These are phyloP conservation scores for Aphidoletes aphidimyza DNA, from an alignment of 2,888 invertebrate species.

Conservation along the genomic window DNA sequence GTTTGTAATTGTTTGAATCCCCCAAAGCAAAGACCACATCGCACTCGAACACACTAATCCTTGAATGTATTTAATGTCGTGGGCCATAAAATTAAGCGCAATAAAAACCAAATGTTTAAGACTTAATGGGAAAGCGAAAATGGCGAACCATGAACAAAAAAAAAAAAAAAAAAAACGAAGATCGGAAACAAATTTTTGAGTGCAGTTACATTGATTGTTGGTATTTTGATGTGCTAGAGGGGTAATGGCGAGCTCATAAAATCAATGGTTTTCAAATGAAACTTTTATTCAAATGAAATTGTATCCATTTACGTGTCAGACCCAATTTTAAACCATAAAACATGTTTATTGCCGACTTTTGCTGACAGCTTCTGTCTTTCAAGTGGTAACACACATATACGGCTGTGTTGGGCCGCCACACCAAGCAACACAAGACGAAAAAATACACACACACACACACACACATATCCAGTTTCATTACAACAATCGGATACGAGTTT, in stretches of 20 bases:
- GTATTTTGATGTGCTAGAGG: not conserved
- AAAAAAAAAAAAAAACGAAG: not conserved
- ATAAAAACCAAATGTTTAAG: slow-evolving; percentile 4
- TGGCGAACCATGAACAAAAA: not conserved
- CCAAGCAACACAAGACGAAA: not conserved
- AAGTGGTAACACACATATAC: not conserved
- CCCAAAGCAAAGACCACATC: not conserved
- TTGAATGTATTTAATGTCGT: slow-evolving; percentile 36
- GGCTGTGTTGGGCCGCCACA: no score
- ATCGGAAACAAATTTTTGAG: slow-evolving; percentile 6
- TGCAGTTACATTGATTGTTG: not conserved
- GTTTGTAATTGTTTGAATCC: not conserved
- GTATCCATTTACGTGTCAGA: slow-evolving; percentile 30
- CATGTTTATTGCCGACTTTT: slow-evolving; percentile 17
- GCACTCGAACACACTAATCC: not conserved
- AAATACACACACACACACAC: no score
- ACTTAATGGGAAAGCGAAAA: slow-evolving; percentile 3
- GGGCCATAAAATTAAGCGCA: slow-evolving; percentile 18
- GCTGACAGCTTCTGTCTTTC: slow-evolving; percentile 20
- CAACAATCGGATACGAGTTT: slow-evolving; percentile 21
- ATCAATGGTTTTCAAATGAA: slow-evolving; percentile 17
- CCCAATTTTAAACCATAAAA: slow-evolving; percentile 16
- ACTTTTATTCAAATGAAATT: slow-evolving; percentile 39
- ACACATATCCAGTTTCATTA: no score
- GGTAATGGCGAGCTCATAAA: not conserved